Evolutionary conservation across 2,797 vertebrate genomes (phyloP), one percentile per base, ranked within the genome.

Genomic region (Orientallactaga sibirica): DNA sequence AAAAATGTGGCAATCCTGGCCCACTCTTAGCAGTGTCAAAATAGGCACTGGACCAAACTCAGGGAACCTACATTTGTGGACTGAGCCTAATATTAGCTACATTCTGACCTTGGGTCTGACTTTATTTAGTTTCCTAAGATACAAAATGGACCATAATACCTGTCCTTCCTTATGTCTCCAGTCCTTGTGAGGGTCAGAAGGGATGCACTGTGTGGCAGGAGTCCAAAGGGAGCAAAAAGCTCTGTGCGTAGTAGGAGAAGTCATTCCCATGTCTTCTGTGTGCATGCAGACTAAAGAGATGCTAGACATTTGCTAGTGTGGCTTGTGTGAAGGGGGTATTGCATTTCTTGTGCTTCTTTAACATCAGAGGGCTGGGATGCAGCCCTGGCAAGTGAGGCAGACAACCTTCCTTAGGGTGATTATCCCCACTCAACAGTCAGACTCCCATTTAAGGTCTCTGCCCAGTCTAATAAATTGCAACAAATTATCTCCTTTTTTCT

Each of bases 401-500:
- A n/a, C 16, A 37, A 64, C 71, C 66, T 82, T 74, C 7, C 76
- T 86, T 25, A 70, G 24, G 24, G 68, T 74, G 27, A 12, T n/a
- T 52, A 70, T 90, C 16, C 62, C 11, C 0, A 16, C 18, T 3
- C 16, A 62, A 74, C 29, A 75, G 76, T 67, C 33, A 52, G 24
- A 41, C 58, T 96, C 58, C 79, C 80, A 88, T 52, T 71, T 29
- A 67, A 73, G 37, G 66, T 29, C 73, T 82, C 88, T 92, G 80
- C 74, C 48, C 11, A 24, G 55, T 41, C 77, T 88, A 74, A 87
- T 89, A 77, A 78, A 73, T 74, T 25, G 10, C 33, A 90, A 76
- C 24, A 62, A 27, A 90, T 61, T n/a, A 48, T 90, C 79, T 93
- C 77, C 15, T 90, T 91, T 94, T 67, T 79, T 81, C 84, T 92